phyloP scores from a whole-genome alignment of 1,140 invertebrate species.

The Habropoda laboriosa region DNA sequence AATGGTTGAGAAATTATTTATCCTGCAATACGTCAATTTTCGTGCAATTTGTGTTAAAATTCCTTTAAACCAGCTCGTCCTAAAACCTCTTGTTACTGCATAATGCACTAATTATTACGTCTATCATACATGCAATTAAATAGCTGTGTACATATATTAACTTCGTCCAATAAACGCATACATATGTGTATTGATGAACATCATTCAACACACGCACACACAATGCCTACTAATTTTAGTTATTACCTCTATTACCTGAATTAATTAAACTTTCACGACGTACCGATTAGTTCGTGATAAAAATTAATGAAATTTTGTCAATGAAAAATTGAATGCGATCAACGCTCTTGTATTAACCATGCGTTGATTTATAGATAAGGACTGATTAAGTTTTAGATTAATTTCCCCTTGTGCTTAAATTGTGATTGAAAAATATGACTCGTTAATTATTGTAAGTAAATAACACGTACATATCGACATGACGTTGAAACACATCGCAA shows the following conservation, averaged over 20 bases:
- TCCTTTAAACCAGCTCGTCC: neutral
- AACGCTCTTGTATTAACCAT: neutral
- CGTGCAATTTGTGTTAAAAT: conserved; percentile 9
- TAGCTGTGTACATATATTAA: neutral
- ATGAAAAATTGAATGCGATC: too few relatives aligned
- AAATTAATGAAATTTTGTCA: neutral
- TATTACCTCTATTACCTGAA: neutral
- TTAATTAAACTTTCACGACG: conserved; percentile 7
- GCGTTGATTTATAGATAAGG: neutral
- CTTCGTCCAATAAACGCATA: neutral
- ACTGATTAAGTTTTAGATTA: neutral
- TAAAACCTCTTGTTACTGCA: neutral
- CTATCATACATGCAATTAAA: neutral
- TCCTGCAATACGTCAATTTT: conserved; percentile 1
- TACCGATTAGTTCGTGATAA: neutral
- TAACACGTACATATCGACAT: too few relatives aligned
- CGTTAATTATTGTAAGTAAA: too few relatives aligned
- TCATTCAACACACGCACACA: neutral
- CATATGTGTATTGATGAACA: neutral
- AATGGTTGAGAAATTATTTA: conserved; percentile 11
- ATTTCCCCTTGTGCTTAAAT: too few relatives aligned
- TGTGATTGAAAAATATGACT: too few relatives aligned
- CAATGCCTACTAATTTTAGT: conserved; percentile 3
- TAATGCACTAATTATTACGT: conserved; percentile 16
- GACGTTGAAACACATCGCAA: too few relatives aligned